These are phyloP conservation scores for Epinephelus malabaricus DNA, from an alignment of 2,797 vertebrate species.

Conservation along the genomic window DNA sequence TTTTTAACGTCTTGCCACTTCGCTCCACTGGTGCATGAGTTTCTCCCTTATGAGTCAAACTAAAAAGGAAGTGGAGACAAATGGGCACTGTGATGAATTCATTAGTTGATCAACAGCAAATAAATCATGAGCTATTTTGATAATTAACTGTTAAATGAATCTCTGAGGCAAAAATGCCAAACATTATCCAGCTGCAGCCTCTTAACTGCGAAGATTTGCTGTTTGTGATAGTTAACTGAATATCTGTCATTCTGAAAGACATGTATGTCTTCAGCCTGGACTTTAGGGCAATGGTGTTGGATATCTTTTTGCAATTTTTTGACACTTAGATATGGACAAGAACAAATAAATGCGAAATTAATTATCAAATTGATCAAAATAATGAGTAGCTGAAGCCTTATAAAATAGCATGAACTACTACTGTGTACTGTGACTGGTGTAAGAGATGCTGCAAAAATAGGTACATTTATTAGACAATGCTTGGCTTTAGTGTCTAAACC, in stretches of 20 bases:
- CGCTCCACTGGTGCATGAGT: background rate
- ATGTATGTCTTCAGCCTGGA: background rate
- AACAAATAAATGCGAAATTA: background rate
- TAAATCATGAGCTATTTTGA: no score
- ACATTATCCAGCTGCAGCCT: no score
- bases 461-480: background rate
- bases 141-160: no score
- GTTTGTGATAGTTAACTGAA: background rate
- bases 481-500: background rate
- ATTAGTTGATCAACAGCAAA: no score
- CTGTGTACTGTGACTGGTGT: background rate
- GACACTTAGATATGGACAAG: background rate
- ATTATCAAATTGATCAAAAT: background rate
- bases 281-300: background rate
- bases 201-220: no score
- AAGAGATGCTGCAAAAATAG: background rate
- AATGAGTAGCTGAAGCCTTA: background rate
- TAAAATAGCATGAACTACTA: background rate
- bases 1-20: background rate
- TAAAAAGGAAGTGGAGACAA: background rate
- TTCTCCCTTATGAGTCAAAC: no score
- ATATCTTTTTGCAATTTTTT: no score
- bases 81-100: background rate
- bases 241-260: background rate
- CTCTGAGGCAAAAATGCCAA: no score